These are phyloP conservation scores for Hypotaenidia philippensis DNA, from an alignment of 2,797 vertebrate genomes.

Conservation along the genomic window DNA sequence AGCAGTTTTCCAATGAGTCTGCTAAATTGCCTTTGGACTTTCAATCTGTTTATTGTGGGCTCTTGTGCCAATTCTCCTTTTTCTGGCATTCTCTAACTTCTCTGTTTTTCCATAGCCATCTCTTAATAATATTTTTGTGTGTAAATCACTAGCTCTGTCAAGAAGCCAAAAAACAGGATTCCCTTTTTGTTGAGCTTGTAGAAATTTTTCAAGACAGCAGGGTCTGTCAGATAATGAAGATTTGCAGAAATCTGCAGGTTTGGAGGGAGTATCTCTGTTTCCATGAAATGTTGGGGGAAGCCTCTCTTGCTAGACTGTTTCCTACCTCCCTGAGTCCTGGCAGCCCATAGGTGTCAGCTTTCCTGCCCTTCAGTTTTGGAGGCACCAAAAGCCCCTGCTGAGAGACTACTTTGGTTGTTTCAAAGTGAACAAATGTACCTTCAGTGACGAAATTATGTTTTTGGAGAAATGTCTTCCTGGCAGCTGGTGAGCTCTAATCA, in stretches of 20 bases:
- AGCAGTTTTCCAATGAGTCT: background rate
- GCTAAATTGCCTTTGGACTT: background rate
- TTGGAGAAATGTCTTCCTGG: background rate
- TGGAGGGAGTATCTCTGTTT: background rate
- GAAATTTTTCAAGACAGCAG: background rate
- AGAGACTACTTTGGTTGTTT: background rate
- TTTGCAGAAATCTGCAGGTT: background rate
- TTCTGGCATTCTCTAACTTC: background rate
- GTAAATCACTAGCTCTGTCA: background rate
- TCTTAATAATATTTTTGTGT: background rate
- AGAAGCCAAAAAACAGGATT: background rate
- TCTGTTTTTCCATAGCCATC: background rate
- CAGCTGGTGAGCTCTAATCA: background rate
- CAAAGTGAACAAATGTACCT: background rate
- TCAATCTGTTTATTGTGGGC: background rate
- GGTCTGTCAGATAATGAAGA: background rate
- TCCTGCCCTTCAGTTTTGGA: background rate
- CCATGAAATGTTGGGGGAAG: background rate
- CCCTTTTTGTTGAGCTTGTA: background rate
- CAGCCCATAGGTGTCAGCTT: background rate
- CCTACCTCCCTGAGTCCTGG: background rate
- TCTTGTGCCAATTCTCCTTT: background rate
- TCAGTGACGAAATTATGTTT: background rate
- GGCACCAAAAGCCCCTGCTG: background rate
- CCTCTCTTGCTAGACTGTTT: background rate